Conservation (phyloP, 2,113 vertebrate species). For the Drymodes brunneopygia region DNA sequence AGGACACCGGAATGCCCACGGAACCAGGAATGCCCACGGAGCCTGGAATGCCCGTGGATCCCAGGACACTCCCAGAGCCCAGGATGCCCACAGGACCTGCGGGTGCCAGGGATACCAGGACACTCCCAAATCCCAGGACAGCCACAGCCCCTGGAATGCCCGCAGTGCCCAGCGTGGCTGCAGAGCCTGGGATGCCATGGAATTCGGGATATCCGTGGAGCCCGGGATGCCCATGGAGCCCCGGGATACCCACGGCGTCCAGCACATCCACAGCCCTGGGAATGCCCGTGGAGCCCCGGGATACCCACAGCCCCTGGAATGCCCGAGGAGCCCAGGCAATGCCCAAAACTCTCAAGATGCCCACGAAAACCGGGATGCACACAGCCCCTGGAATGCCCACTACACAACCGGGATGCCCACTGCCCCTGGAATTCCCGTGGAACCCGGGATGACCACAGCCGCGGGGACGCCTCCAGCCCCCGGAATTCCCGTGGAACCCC, state of each 20-base stretch:
- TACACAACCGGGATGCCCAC: neutral
- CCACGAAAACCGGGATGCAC: neutral
- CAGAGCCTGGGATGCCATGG: neutral
- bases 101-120: too few relatives aligned
- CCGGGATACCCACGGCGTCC: too few relatives aligned
- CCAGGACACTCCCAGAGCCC: neutral
- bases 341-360: too few relatives aligned
- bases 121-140: too few relatives aligned
- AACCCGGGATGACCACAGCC: neutral
- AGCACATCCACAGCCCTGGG: too few relatives aligned
- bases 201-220: neutral
- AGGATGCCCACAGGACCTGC: neutral
- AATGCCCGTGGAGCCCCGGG: neutral
- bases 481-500: too few relatives aligned
- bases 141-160: too few relatives aligned
- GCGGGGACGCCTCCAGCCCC: neutral
- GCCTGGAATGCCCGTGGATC: rapidly evolving
- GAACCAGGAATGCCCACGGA: rapidly evolving
- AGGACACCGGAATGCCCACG: neutral
- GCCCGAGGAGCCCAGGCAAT: neutral
- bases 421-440: too few relatives aligned
- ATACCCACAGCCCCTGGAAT: too few relatives aligned
- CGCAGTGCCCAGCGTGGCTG: too few relatives aligned
- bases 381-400: neutral
- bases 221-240: neutral